Percentiles rank a stretch among this genome's conserved stretches.
Evolutionary conservation across 2,888 invertebrate species (phyloP).

Genomic region (Thereva unica): DNA sequence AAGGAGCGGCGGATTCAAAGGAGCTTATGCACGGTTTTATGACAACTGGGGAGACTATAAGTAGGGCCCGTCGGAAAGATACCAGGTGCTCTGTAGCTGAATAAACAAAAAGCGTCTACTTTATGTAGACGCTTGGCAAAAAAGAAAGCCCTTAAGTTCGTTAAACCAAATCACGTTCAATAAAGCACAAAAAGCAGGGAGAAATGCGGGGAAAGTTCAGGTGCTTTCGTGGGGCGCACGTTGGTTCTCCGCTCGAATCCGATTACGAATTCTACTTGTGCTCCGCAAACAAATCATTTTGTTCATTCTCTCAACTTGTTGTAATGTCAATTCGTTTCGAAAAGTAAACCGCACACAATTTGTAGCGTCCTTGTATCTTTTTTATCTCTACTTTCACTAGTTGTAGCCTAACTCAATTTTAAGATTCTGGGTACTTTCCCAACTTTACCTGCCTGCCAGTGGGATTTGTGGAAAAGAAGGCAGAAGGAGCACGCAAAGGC

Average conservation of each 20-base stretch:
- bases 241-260: conserved; percentile 25
- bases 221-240: conserved; percentile 20
- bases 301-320: conserved; percentile 40
- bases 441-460: no score
- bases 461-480: no score
- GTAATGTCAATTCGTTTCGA: conserved; percentile 42
- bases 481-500: no score
- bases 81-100: conserved; percentile 29
- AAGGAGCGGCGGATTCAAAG: no score
- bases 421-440: not conserved
- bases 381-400: conserved; percentile 4
- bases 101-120: conserved; percentile 32
- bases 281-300: conserved; percentile 41
- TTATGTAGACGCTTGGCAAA: conserved; percentile 1
- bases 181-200: conserved; percentile 24
- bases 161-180: conserved; percentile 36
- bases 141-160: conserved; percentile 35
- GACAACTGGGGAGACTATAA: no score
- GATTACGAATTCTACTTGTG: conserved; percentile 39
- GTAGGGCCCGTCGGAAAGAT: no score
- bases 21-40: no score
- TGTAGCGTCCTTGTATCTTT: conserved; percentile 31
- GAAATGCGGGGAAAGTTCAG: conserved; percentile 26
- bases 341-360: conserved; percentile 42
- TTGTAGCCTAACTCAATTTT: conserved; percentile 23